Percentiles rank a stretch among this genome's conserved stretches.
phyloP scores from a whole-genome alignment of 2,888 invertebrate genomes.

The Drosophila bunnanda region DNA sequence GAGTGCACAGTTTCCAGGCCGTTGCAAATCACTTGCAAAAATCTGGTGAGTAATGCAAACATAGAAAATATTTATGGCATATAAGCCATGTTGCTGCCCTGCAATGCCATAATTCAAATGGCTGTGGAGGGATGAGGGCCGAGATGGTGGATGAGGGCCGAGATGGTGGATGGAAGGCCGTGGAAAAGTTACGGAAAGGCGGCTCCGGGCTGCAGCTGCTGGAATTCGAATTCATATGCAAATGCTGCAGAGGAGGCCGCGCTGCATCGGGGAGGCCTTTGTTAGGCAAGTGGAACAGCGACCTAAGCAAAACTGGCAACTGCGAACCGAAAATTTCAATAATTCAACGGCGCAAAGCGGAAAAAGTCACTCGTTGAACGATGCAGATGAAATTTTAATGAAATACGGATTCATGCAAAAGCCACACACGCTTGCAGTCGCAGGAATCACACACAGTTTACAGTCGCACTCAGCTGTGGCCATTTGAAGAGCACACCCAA shows the following conservation, averaged over 20 bases:
- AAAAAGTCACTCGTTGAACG: constrained; percentile 80
- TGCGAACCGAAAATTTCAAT: constrained; percentile 76
- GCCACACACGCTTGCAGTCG: constrained; percentile 47
- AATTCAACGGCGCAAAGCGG: constrained; percentile 80
- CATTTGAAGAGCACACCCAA: background rate
- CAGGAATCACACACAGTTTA: constrained; percentile 13
- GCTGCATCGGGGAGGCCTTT: constrained; percentile 38
- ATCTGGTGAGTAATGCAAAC: constrained; percentile 73
- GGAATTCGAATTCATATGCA: constrained; percentile 45
- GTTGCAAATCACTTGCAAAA: constrained; percentile 69
- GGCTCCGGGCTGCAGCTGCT: constrained; percentile 27
- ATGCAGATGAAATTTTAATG: constrained; percentile 81
- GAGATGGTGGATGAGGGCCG: constrained; percentile 11
- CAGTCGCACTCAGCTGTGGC: constrained; percentile 17
- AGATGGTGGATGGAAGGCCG: constrained; percentile 37
- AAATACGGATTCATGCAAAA: constrained; percentile 76
- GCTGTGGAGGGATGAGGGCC: constrained; percentile 46
- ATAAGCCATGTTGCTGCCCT: constrained; percentile 72
- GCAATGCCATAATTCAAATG: constrained; percentile 76
- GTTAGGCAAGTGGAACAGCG: constrained; percentile 46
- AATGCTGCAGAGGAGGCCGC: constrained; percentile 45
- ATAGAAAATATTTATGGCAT: constrained; percentile 73
- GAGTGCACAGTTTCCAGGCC: constrained; percentile 68
- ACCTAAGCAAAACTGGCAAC: constrained; percentile 60
- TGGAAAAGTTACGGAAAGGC: constrained; percentile 37